Percentiles rank a stretch among this genome's conserved stretches.
These are phyloP conservation scores for Chamaea fasciata DNA, from an alignment of 2,113 vertebrate genomes.

Conservation along the genomic window DNA sequence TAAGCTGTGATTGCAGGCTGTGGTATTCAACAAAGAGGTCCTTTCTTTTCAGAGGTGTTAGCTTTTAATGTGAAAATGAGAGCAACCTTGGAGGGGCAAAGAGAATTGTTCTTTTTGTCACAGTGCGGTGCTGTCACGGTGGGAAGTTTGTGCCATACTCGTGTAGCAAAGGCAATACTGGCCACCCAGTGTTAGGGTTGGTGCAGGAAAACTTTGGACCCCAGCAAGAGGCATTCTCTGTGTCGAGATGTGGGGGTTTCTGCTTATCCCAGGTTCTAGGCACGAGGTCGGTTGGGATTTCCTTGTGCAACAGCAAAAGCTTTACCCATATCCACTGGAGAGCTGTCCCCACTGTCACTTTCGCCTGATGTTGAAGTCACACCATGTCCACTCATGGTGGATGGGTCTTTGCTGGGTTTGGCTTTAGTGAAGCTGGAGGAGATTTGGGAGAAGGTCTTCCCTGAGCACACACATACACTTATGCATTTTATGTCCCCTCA, in stretches of 20 bases:
- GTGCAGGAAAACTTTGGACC: not conserved
- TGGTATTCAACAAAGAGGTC: not conserved
- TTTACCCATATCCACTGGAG: not conserved
- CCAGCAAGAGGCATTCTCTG: not conserved
- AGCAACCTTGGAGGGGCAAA: not conserved
- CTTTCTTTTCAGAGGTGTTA: constrained; percentile 40
- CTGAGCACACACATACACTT: not conserved
- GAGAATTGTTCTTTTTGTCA: not conserved
- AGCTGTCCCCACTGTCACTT: not conserved
- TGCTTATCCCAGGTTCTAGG: not conserved
- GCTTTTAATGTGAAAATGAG: constrained; percentile 50
- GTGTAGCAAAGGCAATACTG: constrained; percentile 33
- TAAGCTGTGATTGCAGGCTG: constrained; percentile 2
- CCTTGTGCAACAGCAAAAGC: not conserved
- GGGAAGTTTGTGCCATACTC: constrained; percentile 48
- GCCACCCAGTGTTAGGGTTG: constrained; percentile 45
- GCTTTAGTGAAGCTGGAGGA: not conserved
- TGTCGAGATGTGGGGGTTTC: not conserved
- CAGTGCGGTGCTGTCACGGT: not conserved
- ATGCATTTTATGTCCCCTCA: not conserved
- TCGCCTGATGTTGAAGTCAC: not conserved
- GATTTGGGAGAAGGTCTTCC: not conserved
- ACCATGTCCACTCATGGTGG: not conserved
- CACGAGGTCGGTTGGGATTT: not conserved
- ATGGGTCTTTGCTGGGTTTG: not conserved